Evolutionary conservation across 2,888 invertebrate species (phyloP).

Genomic region (Noctua janthe): DNA sequence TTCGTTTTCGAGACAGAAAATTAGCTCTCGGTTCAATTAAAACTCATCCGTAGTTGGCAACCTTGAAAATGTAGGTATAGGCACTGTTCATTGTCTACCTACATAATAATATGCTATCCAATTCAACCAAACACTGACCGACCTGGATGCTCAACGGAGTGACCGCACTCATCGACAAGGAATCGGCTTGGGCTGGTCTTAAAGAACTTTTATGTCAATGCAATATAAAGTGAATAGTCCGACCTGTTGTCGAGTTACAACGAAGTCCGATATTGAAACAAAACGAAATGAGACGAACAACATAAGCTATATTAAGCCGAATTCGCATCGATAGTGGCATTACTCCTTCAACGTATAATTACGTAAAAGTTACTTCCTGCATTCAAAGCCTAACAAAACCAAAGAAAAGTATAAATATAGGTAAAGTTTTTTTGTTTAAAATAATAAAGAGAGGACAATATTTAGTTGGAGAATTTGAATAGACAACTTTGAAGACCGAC

Average conservation of each 20-base stretch:
- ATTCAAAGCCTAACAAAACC: not conserved
- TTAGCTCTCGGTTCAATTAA: conserved; percentile 9
- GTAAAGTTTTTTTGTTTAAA: conserved; percentile 63
- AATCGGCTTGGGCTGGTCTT: not conserved
- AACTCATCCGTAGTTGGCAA: conserved; percentile 8
- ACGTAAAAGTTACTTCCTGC: not conserved
- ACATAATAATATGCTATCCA: conserved; percentile 2
- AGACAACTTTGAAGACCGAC: conserved; percentile 67
- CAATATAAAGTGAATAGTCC: not conserved
- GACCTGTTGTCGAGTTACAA: not conserved
- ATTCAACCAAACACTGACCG: not conserved
- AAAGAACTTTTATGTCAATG: not conserved
- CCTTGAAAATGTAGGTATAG: conserved; percentile 16
- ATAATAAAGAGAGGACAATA: conserved; percentile 70
- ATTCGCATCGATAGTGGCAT: not conserved
- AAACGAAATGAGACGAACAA: not conserved
- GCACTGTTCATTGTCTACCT: not conserved
- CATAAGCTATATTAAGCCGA: not conserved
- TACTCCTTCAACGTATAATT: no score
- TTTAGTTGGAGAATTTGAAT: conserved; percentile 77
- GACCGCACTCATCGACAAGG: not conserved
- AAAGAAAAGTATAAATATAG: conserved; percentile 29
- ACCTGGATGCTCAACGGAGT: not conserved
- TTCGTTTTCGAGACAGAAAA: not conserved
- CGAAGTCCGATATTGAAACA: not conserved